phyloP scores from a whole-genome alignment of 2,797 vertebrate species.

The Oryzias dopingdopingensis region DNA sequence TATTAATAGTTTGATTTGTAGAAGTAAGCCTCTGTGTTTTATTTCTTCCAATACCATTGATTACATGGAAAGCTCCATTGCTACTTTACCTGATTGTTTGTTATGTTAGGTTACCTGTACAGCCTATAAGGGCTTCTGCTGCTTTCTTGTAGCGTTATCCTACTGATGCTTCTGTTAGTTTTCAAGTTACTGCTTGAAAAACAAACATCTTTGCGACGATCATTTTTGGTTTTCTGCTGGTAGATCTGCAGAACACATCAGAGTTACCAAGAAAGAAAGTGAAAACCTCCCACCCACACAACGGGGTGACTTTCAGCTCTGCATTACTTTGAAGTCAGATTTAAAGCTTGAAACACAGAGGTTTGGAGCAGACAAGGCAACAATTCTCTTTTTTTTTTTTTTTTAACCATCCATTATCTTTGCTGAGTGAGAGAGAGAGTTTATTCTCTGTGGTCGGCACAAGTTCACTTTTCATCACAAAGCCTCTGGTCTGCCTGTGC shows the following conservation, averaged over 20 bases:
- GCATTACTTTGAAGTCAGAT: constrained; percentile 66
- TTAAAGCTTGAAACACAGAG: constrained; percentile 68
- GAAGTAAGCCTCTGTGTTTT: too few species aligned
- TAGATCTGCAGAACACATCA: constrained; percentile 46
- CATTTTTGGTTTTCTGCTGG: constrained; percentile 43
- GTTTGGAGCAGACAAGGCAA: constrained; percentile 57
- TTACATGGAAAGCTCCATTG: too few species aligned
- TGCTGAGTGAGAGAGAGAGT: constrained; percentile 35
- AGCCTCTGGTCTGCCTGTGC: constrained; percentile 36
- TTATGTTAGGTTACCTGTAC: not conserved
- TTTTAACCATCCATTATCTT: constrained; percentile 48
- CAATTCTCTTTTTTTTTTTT: constrained; percentile 31
- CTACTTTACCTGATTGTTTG: too few species aligned
- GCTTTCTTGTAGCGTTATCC: too few species aligned
- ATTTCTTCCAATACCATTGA: too few species aligned
- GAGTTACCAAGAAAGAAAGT: constrained; percentile 56
- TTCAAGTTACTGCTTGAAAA: constrained; percentile 31
- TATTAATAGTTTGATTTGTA: too few species aligned
- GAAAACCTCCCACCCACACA: constrained; percentile 64
- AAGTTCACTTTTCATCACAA: constrained; percentile 57
- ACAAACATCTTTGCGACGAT: constrained; percentile 37
- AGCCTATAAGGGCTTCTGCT: not conserved
- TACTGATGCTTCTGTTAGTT: constrained; percentile 7
- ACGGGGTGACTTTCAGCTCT: constrained; percentile 58
- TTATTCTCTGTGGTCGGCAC: constrained; percentile 48